Percentiles rank a stretch among this genome's conserved stretches.
Evolutionary conservation across 2,888 invertebrate species (phyloP).

Genomic region (Phytoseiulus persimilis): DNA sequence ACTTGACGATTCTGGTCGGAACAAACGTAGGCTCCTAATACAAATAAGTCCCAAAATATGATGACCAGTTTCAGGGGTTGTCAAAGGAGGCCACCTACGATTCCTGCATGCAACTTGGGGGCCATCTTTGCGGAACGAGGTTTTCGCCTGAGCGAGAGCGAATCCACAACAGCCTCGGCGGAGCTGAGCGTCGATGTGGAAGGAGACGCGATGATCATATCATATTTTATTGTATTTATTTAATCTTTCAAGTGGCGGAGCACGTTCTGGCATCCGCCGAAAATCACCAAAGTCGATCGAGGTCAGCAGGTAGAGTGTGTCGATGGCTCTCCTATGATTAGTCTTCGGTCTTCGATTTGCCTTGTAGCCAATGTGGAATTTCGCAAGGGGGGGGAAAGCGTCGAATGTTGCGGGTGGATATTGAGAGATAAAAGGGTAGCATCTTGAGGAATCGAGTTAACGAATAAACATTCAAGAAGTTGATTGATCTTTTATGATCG

Average conservation of each 20-base stretch:
- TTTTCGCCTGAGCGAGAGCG: too few relatives aligned
- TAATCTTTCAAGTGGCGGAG: not conserved
- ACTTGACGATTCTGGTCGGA: too few relatives aligned
- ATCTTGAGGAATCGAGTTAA: not conserved
- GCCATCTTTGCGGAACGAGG: too few relatives aligned
- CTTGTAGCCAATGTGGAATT: not conserved
- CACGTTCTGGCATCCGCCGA: not conserved
- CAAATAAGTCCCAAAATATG: too few relatives aligned
- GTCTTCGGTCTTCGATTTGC: not conserved
- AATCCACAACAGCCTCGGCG: too few relatives aligned
- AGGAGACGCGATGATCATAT: not conserved
- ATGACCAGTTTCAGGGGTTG: too few relatives aligned
- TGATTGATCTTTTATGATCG: not conserved
- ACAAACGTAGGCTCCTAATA: too few relatives aligned
- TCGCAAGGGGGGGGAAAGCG: not conserved
- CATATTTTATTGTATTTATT: not conserved
- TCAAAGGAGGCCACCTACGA: too few relatives aligned
- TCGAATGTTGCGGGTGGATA: not conserved
- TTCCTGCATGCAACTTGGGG: too few relatives aligned
- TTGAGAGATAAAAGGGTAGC: not conserved
- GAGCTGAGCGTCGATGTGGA: too few relatives aligned
- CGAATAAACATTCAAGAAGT: not conserved
- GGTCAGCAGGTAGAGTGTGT: not conserved
- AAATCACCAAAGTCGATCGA: constrained; percentile 5
- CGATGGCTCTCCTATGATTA: not conserved